A percentile compares a stretch with the other conserved stretches of the same genome.
phyloP scores from a whole-genome alignment of 2,888 invertebrate genomes.

The Amphipoea lucens region DNA sequence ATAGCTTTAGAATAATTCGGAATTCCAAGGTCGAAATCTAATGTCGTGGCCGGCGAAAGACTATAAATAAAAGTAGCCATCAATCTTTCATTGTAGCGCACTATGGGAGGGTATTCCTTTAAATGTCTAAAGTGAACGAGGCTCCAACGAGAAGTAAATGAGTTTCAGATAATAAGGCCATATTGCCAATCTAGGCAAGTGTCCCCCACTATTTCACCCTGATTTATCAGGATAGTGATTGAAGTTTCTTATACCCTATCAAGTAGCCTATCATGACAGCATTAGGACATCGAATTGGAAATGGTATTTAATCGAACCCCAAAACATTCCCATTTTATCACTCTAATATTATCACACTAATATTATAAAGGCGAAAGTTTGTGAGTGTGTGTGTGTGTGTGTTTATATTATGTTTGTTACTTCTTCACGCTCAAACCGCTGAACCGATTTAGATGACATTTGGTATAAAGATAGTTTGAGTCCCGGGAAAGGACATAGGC shows the following conservation, averaged over 20 bases:
- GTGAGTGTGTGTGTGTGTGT: too few species aligned
- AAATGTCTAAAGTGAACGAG: conserved; percentile 8
- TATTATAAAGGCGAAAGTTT: too few species aligned
- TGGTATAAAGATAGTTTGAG: too few species aligned
- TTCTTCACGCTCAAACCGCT: too few species aligned
- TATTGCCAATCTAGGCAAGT: conserved; percentile 42
- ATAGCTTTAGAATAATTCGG: background rate
- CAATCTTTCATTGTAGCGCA: conserved; percentile 32
- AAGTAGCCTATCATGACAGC: background rate
- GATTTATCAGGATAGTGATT: conserved; percentile 27
- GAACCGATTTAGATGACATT: too few species aligned
- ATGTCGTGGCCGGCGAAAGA: background rate
- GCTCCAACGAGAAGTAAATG: conserved; percentile 23
- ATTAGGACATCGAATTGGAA: background rate
- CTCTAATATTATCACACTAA: too few species aligned
- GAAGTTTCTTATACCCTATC: background rate
- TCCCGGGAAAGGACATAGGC: too few species aligned
- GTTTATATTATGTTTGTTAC: too few species aligned
- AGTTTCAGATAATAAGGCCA: conserved; percentile 34
- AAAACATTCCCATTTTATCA: background rate
- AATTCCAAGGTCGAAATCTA: background rate
- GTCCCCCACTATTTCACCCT: conserved; percentile 1
- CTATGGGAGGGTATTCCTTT: background rate
- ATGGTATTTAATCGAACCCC: too few species aligned
- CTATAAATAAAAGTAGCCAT: background rate